Evolutionary conservation across 2,888 invertebrate genomes (phyloP).

Genomic region (Torymus aiolomorphi): DNA sequence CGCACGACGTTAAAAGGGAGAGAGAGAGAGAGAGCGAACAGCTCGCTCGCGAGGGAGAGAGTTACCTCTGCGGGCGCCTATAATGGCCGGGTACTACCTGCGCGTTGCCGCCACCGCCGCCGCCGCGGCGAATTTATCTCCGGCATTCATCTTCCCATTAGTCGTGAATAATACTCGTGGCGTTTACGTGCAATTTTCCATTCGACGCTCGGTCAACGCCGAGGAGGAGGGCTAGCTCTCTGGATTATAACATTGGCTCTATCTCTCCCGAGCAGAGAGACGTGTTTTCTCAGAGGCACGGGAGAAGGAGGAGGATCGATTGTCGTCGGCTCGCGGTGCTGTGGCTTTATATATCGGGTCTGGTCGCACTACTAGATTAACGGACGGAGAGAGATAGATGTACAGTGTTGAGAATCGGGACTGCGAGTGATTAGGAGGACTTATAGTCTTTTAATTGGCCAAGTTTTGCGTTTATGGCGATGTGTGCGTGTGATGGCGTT

Average conservation of each 20-base stretch:
- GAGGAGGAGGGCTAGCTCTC: neutral
- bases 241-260: conserved; percentile 49
- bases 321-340: conserved; percentile 13
- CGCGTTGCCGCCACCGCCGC: neutral
- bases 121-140: conserved; percentile 66
- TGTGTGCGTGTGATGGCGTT: too few relatives aligned
- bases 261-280: neutral
- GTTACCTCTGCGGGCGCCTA: conserved; percentile 60
- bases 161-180: conserved; percentile 68
- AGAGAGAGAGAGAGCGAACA: conserved; percentile 2
- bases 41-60: conserved; percentile 37
- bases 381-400: too few relatives aligned
- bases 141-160: conserved; percentile 70
- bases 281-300: conserved; percentile 48
- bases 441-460: too few relatives aligned
- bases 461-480: too few relatives aligned
- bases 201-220: conserved; percentile 59
- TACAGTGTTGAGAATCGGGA: too few relatives aligned
- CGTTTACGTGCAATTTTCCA: conserved; percentile 69
- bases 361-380: too few relatives aligned
- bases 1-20: conserved; percentile 48
- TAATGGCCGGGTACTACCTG: conserved; percentile 65
- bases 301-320: conserved; percentile 33
- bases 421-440: too few relatives aligned
- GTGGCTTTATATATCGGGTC: too few relatives aligned